Evolutionary conservation across 2,113 vertebrate genomes (phyloP).

Genomic region (Gymnarchus niloticus): DNA sequence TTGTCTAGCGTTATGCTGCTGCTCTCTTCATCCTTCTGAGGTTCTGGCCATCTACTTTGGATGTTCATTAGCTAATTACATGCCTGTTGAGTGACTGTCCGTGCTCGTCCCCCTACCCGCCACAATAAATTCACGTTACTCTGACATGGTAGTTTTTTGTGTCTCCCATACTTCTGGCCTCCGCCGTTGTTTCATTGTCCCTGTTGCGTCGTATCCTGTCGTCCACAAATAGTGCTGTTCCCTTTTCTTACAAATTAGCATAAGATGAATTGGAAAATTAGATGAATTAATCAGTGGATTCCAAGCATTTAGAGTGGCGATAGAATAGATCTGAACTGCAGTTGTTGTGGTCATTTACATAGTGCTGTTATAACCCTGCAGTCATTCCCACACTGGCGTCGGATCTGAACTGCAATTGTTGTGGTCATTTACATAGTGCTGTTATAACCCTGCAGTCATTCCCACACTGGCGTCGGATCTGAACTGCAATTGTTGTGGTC

Average conservation of each 20-base stretch:
- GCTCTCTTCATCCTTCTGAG: not conserved
- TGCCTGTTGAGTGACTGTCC: not conserved
- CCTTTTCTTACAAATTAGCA: not conserved
- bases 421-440: not conserved
- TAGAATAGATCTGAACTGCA: not conserved
- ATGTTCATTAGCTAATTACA: not conserved
- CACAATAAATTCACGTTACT: not conserved
- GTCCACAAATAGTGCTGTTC: not conserved
- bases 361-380: no score
- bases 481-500: not conserved
- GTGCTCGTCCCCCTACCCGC: not conserved
- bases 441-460: no score
- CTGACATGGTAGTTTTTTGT: not conserved
- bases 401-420: not conserved
- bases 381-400: no score
- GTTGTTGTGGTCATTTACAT: not conserved
- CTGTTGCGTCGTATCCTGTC: not conserved
- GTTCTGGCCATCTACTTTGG: not conserved
- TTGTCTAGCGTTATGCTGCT: not conserved
- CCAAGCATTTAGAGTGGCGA: not conserved
- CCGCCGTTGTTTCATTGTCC: not conserved
- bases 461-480: not conserved
- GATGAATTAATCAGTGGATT: not conserved
- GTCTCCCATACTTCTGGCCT: not conserved
- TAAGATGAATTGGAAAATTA: not conserved